Evolutionary conservation across 2,113 vertebrate genomes (phyloP), one percentile per base, ranked within the genome.

Genomic region (Aix galericulata): DNA sequence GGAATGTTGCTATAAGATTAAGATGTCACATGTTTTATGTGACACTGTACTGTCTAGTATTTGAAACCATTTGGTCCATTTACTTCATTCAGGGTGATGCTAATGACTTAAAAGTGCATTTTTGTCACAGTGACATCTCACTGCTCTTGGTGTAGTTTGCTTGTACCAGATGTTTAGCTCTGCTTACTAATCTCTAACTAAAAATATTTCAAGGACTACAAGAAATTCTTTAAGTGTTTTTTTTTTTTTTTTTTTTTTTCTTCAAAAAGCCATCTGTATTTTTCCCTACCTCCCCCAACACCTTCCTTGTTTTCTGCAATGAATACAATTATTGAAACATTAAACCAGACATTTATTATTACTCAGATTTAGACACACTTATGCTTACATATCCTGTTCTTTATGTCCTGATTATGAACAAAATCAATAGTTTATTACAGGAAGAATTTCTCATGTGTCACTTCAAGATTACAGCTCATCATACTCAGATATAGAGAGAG

Each of bases 351-450:
- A 69, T 58, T 90, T 66, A 63, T 68, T 74, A 11, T 78, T 92
- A 32, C 56, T 77, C 59, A 74, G 36, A 72, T 67, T 78, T 88
- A 86, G 67, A 69, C 36, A 20, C 94, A 62, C 26, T 89, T 89
- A 78, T 83, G 55, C 75, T 85, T 92, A 84, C 52, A 82, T 90
- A 83, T 85, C 93, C 88, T 94, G 50, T 89, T 95, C 74, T 94
- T 93, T 76, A 87, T 58, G 50, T 53, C 58, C 46, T 72, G 76
- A 81, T 88, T 42, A 46, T 74, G 87, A 60, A 17, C 59, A 63
- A 95, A 96, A 97, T 97, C 96, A 94, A 97, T 96, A 97, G 32
- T 95, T 96, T 96, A 96, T 97, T 96, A 73, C 95, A 97, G 93
- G 92, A 97, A 95, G 53, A 92, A 93, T 95, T 96, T 96, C 59